Percentiles rank a stretch among this genome's conserved stretches.
These are phyloP conservation scores for Drosophila ohnishii DNA, from an alignment of 1,140 invertebrate species.

Conservation along the genomic window DNA sequence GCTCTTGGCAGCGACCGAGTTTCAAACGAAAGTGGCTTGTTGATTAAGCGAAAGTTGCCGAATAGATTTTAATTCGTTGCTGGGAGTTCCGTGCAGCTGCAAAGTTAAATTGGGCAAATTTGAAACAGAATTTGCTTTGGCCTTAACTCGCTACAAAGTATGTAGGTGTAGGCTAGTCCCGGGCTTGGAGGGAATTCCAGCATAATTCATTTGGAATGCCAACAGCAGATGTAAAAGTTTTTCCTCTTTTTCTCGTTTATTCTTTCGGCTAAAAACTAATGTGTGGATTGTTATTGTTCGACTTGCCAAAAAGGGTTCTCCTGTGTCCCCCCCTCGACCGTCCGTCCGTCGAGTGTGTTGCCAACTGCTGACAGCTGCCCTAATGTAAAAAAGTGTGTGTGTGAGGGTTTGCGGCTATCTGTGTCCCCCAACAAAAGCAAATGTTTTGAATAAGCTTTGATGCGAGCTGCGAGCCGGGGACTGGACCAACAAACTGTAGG, in stretches of 20 bases:
- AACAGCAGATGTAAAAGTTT: conserved; percentile 53
- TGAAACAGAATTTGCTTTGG: conserved; percentile 11
- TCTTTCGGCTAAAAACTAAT: conserved; percentile 51
- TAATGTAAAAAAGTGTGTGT: conserved; percentile 28
- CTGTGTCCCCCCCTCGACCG: background rate
- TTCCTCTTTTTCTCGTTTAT: conserved; percentile 29
- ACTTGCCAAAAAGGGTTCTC: conserved; percentile 47
- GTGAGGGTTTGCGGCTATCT: conserved; percentile 27
- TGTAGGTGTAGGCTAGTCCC: conserved; percentile 21
- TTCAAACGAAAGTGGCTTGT: conserved; percentile 23
- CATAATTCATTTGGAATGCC: conserved; percentile 44
- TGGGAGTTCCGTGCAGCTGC: conserved; percentile 13
- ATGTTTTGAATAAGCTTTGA: conserved; percentile 49
- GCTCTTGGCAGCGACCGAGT: conserved; percentile 21
- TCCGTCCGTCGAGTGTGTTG: conserved; percentile 30
- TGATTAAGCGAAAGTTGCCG: conserved; percentile 41
- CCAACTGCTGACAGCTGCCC: conserved; percentile 60
- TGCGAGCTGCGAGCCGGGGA: conserved; percentile 5
- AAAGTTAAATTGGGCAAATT: conserved; percentile 43
- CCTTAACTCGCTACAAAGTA: conserved; percentile 11
- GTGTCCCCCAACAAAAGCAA: conserved; percentile 62
- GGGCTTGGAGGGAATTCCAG: conserved; percentile 16
- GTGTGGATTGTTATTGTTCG: conserved; percentile 51
- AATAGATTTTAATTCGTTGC: conserved; percentile 31
- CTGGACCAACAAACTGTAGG: conserved; percentile 21